phyloP scores from a whole-genome alignment of 1,140 invertebrate species.

The Drosophila jambulina region DNA sequence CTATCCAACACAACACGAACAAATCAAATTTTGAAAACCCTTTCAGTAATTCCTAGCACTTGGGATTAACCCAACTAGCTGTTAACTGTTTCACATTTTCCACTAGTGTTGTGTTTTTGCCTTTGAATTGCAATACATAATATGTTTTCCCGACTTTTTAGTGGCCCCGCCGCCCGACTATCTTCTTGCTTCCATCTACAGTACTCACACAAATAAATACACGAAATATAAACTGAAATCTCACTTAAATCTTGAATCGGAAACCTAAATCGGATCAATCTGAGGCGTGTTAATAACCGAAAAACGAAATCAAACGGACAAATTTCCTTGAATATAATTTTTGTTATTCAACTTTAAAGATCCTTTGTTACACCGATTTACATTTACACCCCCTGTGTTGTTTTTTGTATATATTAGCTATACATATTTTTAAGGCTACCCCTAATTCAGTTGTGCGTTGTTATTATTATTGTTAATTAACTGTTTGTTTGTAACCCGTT shows the following conservation, averaged over 20 bases:
- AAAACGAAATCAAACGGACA: neutral
- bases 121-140: conserved; percentile 23
- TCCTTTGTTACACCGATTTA: conserved; percentile 29
- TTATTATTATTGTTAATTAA: conserved; percentile 25
- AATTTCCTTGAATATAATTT: conserved; percentile 45
- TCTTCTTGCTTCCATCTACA: neutral
- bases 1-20: neutral
- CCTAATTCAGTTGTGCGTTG: conserved; percentile 15
- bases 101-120: conserved; percentile 40
- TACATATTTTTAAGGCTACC: conserved; percentile 22
- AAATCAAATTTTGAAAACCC: neutral
- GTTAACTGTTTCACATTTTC: conserved; percentile 42
- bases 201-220: neutral
- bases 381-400: conserved; percentile 12
- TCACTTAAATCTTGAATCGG: neutral
- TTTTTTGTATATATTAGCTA: neutral
- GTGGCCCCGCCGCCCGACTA: conserved; percentile 1
- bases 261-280: neutral
- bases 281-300: neutral
- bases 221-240: neutral
- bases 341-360: conserved; percentile 49
- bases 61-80: conserved; percentile 23
- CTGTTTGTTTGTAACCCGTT: conserved; percentile 3
- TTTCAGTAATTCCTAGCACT: conserved; percentile 32
- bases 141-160: conserved; percentile 25